Conservation (phyloP, 2,888 invertebrate species). For the Cephonodes hylas region DNA sequence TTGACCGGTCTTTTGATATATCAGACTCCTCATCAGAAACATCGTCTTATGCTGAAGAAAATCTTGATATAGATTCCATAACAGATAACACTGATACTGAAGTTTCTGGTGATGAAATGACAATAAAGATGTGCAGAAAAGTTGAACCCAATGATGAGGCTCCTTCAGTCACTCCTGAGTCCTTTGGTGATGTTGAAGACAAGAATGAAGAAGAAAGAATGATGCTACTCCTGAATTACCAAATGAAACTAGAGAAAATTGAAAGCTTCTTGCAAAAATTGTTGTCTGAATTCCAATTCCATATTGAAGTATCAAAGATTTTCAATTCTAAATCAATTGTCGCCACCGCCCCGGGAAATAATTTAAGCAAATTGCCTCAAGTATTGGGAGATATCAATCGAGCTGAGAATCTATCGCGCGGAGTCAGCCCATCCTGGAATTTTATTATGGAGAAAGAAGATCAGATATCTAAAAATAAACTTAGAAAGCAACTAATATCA, state of each 20-base stretch:
- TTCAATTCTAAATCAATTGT: slow-evolving; percentile 53
- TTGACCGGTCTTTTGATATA: slow-evolving; percentile 61
- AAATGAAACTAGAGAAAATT: slow-evolving; percentile 59
- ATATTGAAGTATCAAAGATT: slow-evolving; percentile 69
- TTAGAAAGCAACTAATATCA: slow-evolving; percentile 54
- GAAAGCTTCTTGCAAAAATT: slow-evolving; percentile 58
- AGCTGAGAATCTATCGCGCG: slow-evolving; percentile 39
- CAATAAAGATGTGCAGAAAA: slow-evolving; percentile 66
- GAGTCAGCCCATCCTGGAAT: slow-evolving; percentile 60
- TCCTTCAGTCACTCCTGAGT: slow-evolving; percentile 57
- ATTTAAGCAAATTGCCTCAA: slow-evolving; percentile 42
- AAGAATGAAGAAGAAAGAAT: slow-evolving; percentile 61
- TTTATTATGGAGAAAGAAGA: slow-evolving; percentile 64
- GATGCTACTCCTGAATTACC: slow-evolving; percentile 54
- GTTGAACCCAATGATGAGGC: slow-evolving; percentile 40
- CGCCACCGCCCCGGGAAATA: slow-evolving; percentile 38
- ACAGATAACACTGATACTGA: slow-evolving; percentile 64
- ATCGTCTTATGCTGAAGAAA: slow-evolving; percentile 48
- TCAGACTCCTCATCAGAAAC: slow-evolving; percentile 55
- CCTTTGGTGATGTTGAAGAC: slow-evolving; percentile 68
- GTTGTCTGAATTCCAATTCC: slow-evolving; percentile 64
- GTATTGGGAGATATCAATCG: slow-evolving; percentile 38
- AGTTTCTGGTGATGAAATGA: slow-evolving; percentile 38
- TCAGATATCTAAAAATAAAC: slow-evolving; percentile 46
- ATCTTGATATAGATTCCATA: slow-evolving; percentile 55